Evolutionary conservation across 2,113 vertebrate species (phyloP), one percentile per base, ranked within the genome.

Genomic region (Pontoporia blainvillei): DNA sequence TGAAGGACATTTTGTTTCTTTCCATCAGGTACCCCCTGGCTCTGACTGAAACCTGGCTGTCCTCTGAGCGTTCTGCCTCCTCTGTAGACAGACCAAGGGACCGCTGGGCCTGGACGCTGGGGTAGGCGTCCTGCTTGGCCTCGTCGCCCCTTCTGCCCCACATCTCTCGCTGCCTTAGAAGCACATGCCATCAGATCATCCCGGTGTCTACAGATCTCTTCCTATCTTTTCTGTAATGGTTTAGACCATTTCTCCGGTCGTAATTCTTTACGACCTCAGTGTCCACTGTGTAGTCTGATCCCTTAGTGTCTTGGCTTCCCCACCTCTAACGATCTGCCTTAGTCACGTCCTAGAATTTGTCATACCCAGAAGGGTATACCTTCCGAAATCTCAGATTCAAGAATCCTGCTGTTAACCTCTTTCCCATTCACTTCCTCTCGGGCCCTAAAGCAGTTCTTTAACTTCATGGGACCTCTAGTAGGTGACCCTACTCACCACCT

Each of bases 1-100:
- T 92, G 91, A 93, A 93, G 90, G 79, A 76, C 72, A 8, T 90
- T 93, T 88, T 92, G 17, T 67, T 97, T 95, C 96, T 95, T 95
- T 76, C 85, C 71, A 61, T 88, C 78, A 94, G 91, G 91, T 91
- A 3, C 31, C 72, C 1, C 89, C 44, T 90, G 93, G 72, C 82
- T 92, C 75, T 96, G 84, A n/a, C 83, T 31, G 91, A 78, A 34
- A 52, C 69, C 84, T 75, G 21, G 20, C 91, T 90, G 23, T 75
- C 69, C 85, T 34, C 81, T 66, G 44, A 52, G 81, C 46, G 20
- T 64, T 67, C 75, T 46, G 88, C 88, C 71, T 91, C 75, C 81
- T 90, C 88, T 84, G 41, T 96, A 81, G 88, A 83, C 81, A 41
- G 15, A 9, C 9, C 69, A 31, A 41, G 88, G 52, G 95, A 64